Conservation (phyloP, 2,113 vertebrate species). For the Psilopsiagon aurifrons region DNA sequence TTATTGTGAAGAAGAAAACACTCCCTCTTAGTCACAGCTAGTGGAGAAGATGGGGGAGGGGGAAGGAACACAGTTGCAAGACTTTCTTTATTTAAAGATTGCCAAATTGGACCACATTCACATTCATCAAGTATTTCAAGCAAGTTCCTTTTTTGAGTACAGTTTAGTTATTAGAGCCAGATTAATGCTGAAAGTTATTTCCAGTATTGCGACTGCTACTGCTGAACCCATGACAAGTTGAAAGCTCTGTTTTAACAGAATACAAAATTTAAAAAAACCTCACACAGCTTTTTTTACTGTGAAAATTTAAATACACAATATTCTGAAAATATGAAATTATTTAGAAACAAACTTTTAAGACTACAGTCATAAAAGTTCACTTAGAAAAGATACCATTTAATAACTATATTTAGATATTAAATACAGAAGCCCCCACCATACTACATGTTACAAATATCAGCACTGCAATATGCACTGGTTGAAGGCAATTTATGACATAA, state of each 20-base stretch:
- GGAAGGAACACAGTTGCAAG: not conserved
- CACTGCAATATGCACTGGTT: not conserved
- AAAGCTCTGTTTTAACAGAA: not conserved
- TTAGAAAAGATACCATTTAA: not conserved
- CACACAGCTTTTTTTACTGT: not conserved
- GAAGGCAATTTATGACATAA: not conserved
- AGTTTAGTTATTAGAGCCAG: not conserved
- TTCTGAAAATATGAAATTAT: not conserved
- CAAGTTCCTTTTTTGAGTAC: not conserved
- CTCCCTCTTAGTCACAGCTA: constrained; percentile 70
- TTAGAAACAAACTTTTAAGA: not conserved
- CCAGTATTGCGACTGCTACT: not conserved
- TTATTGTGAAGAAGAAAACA: constrained; percentile 76
- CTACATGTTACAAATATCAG: not conserved
- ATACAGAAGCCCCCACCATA: not conserved
- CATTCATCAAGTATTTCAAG: constrained; percentile 52
- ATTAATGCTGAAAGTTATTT: not conserved
- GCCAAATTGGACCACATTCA: constrained; percentile 48
- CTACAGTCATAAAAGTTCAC: not conserved
- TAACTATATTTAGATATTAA: not conserved
- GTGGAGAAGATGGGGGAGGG: not conserved
- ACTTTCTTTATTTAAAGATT: constrained; percentile 55
- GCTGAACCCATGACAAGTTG: not conserved
- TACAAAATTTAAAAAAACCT: accelerated
- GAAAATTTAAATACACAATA: not conserved